A percentile compares a stretch with the other conserved stretches of the same genome.
Conservation (phyloP, 2,113 vertebrate genomes). For the Merops nubicus region DNA sequence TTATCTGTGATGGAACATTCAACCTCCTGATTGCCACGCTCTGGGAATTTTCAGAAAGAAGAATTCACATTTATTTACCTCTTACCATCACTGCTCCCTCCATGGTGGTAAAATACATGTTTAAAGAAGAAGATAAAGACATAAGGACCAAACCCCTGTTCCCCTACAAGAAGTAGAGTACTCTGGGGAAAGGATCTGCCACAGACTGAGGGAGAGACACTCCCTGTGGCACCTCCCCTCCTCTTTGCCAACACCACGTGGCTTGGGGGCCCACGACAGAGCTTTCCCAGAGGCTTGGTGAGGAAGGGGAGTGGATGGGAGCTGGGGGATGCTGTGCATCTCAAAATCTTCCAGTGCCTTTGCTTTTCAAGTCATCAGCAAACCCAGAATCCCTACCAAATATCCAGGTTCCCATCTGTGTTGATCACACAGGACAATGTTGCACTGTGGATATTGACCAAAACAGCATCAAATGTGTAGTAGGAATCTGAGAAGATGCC, state of each 20-base stretch:
- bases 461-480: not conserved
- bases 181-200: not conserved
- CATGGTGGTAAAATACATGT: not conserved
- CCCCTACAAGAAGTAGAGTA: not conserved
- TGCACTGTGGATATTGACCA: not conserved
- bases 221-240: not conserved
- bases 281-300: not conserved
- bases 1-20: not conserved
- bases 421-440: not conserved
- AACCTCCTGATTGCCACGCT: not conserved
- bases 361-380: not conserved
- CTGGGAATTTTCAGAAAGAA: not conserved
- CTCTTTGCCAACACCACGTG: not conserved
- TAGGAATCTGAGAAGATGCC: not conserved
- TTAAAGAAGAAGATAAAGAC: constrained; percentile 5
- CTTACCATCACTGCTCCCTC: not conserved
- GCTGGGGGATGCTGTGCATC: not conserved
- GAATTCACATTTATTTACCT: not conserved
- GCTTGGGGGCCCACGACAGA: not conserved
- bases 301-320: not conserved
- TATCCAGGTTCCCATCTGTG: not conserved
- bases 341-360: not conserved
- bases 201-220: not conserved
- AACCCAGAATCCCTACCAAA: not conserved
- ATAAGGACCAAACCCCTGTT: not conserved